A percentile compares a stretch with the other conserved stretches of the same genome.
These are phyloP conservation scores for Nematolebias whitei DNA, from an alignment of 2,113 vertebrate genomes.

Conservation along the genomic window DNA sequence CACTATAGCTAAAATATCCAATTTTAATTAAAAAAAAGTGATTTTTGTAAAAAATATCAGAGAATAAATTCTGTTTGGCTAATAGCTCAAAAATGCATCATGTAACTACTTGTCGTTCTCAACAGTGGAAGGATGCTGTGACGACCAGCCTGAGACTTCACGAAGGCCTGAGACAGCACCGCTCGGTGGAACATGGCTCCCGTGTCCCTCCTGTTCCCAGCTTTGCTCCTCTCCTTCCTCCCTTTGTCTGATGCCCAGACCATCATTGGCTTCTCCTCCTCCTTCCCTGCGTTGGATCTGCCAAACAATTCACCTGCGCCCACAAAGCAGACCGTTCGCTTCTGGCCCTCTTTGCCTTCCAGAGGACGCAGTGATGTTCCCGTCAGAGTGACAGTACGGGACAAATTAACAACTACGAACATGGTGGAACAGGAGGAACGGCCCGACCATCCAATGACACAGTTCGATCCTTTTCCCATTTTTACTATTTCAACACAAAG, in stretches of 20 bases:
- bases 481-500: slow-evolving; percentile 35
- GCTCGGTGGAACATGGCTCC: slow-evolving; percentile 65
- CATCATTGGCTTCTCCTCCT: slow-evolving; percentile 54
- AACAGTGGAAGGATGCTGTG: slow-evolving; percentile 62
- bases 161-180: slow-evolving; percentile 34
- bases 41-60: no score
- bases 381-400: slow-evolving; percentile 44
- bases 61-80: no score
- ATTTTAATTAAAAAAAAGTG: background rate
- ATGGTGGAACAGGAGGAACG: slow-evolving; percentile 29
- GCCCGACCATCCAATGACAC: slow-evolving; percentile 20
- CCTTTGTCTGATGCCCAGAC: slow-evolving; percentile 52
- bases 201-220: slow-evolving; percentile 36
- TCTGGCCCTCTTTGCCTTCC: slow-evolving; percentile 54
- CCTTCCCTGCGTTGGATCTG: slow-evolving; percentile 36
- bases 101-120: slow-evolving; percentile 21
- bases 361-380: slow-evolving; percentile 67
- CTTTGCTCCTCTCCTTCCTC: slow-evolving; percentile 44
- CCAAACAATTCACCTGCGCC: slow-evolving; percentile 37
- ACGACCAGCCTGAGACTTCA: slow-evolving; percentile 31
- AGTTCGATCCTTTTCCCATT: slow-evolving; percentile 29
- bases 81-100: background rate
- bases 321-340: slow-evolving; percentile 47
- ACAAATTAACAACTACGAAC: slow-evolving; percentile 30
- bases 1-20: background rate